Evolutionary conservation across 92 coral and sea anemone species (phyloP).

Genomic region (Actinernus sp.): DNA sequence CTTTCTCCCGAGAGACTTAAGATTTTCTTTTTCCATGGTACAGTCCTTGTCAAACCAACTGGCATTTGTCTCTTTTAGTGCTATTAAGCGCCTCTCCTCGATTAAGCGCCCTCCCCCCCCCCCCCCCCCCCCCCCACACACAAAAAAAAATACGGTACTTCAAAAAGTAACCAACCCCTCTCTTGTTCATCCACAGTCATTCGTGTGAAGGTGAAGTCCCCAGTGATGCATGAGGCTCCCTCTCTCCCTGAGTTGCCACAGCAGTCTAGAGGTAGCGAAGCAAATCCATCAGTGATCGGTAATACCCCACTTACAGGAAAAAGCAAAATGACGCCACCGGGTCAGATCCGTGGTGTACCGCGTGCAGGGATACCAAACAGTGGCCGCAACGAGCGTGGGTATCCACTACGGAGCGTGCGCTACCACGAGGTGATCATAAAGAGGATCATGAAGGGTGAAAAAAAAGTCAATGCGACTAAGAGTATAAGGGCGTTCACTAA

Average conservation of each 20-base stretch:
- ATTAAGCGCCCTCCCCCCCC: no score
- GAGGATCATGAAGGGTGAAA: conserved; percentile 9
- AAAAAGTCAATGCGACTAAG: background rate
- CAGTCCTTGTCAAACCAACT: no score
- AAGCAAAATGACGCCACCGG: background rate
- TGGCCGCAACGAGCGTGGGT: background rate
- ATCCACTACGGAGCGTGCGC: background rate
- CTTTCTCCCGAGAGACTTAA: no score
- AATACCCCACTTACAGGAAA: background rate
- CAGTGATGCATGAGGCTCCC: conserved; percentile 13
- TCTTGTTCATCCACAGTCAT: no score
- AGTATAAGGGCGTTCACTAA: background rate
- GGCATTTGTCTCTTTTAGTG: no score
- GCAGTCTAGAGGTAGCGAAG: background rate
- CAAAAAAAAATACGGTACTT: no score
- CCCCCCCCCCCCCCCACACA: no score
- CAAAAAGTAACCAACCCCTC: no score
- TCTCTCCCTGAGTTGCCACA: conserved; percentile 13
- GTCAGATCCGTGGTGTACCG: conserved; percentile 9
- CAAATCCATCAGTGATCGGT: background rate
- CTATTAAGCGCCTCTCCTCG: no score
- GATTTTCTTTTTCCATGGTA: no score
- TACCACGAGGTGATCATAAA: conserved; percentile 32
- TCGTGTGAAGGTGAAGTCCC: conserved; percentile 22
- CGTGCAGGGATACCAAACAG: background rate